Evolutionary conservation across 30 jellyfish, hydroid and myxozoan species (phyloP), one percentile per base, ranked within the genome.

Genomic region (Turritopsis rubra): DNA sequence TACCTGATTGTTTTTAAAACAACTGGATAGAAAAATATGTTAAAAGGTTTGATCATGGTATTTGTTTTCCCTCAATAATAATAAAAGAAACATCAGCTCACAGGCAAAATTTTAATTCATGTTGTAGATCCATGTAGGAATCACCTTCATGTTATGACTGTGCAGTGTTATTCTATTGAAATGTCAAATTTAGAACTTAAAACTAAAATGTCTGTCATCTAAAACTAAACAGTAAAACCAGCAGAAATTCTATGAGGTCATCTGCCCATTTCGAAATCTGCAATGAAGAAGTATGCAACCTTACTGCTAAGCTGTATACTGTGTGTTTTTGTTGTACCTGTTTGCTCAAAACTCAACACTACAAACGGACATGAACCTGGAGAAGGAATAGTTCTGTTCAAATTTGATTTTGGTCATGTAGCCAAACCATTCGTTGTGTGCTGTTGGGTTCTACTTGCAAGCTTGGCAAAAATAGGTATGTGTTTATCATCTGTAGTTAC

Each of bases 391-490:
- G 80, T 75, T 53, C 88, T 91, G 60, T 90, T 90, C 52, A 91
- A 91, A 54, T 87, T 89, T 29, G 98, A 91, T 72, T 87, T 86
- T 76, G 27, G 52, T n/a, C 80, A 80, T 80, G 95, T 91, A 75
- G 78, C 83, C 75, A 91, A 90, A 18, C 98, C 96, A 1, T 91
- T 75, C 30, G 87, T 72, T 71, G 95, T 91, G 20, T 87, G 96
- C 82, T 66, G 85, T 29, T 91, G 96, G 98, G 91, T 91, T 17
- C 54, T 91, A 75, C 84, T 91, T 23, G 98, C 91, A n/a, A 91
- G 98, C 52, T 16, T 87, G 1, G 96, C 98, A 74, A 91, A 91
- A 75, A 66, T 91, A 24, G 87, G 95, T 87, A 66, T 87, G 97
- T 89, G 80, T 54, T 65, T 83, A 72, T 80, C 60, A 18, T 66